phyloP scores from a whole-genome alignment of 2,888 invertebrate species.

The Cistogaster globosa region DNA sequence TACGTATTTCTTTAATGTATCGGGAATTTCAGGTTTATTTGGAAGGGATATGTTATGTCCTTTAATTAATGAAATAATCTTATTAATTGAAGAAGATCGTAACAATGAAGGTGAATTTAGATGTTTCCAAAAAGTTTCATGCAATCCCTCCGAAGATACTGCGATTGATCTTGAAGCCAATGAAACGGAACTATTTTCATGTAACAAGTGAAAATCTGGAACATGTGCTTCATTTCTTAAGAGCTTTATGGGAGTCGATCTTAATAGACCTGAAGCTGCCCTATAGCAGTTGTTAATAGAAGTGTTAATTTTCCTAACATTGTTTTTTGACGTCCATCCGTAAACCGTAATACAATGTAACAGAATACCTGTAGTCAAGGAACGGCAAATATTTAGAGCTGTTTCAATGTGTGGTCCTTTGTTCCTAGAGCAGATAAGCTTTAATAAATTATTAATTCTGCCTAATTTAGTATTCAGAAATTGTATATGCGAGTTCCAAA shows the following conservation, averaged over 20 bases:
- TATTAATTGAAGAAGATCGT: too few relatives aligned
- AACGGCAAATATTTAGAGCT: background rate
- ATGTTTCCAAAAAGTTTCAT: constrained; percentile 22
- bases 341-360: too few relatives aligned
- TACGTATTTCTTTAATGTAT: background rate
- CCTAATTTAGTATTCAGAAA: too few relatives aligned
- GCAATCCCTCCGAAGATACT: constrained; percentile 9
- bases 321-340: background rate
- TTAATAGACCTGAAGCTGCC: background rate
- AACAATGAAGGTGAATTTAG: too few relatives aligned
- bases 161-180: constrained; percentile 1
- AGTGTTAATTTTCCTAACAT: background rate
- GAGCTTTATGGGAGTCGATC: background rate
- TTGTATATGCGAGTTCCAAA: too few relatives aligned
- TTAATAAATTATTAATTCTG: too few relatives aligned
- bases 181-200: constrained; percentile 5
- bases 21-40: background rate
- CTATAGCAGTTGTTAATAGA: background rate
- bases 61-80: background rate
- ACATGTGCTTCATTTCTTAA: background rate
- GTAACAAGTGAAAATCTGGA: background rate
- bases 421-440: too few relatives aligned
- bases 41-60: background rate
- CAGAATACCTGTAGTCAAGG: too few relatives aligned
- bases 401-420: background rate